These are phyloP conservation scores for Drosophila kepulauana DNA, from an alignment of 1,140 invertebrate genomes.

Conservation along the genomic window DNA sequence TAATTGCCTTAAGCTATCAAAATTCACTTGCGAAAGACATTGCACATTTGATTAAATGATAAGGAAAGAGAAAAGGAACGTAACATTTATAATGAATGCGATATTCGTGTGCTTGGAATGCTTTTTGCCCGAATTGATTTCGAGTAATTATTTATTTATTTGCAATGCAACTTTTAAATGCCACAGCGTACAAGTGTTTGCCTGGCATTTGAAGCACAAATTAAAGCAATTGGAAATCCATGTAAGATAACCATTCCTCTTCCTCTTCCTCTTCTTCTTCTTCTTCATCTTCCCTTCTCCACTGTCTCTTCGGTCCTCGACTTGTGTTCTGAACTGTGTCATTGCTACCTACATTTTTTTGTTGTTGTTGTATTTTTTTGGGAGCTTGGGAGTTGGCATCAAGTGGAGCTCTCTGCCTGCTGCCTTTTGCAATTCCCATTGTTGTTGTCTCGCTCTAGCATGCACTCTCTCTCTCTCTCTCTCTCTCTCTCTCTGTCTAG, in stretches of 20 bases:
- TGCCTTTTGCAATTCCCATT: conserved; percentile 8
- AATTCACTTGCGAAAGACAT: no score
- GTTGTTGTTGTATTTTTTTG: background rate
- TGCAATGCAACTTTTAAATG: background rate
- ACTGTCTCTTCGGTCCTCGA: no score
- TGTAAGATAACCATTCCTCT: background rate
- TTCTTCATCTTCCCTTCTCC: no score
- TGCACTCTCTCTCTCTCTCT: background rate
- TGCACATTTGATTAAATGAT: no score
- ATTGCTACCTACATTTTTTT: conserved; percentile 1
- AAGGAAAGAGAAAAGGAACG: no score
- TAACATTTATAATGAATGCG: background rate
- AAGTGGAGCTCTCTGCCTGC: conserved; percentile 3
- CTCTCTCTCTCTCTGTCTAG: background rate
- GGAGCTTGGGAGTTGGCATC: conserved; percentile 5
- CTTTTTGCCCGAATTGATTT: background rate
- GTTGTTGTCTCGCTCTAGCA: background rate
- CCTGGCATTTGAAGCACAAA: conserved; percentile 7
- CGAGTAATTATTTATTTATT: background rate
- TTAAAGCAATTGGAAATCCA: conserved; percentile 33
- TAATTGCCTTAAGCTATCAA: no score
- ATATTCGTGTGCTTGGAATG: background rate
- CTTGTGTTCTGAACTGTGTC: conserved; percentile 17
- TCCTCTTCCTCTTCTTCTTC: background rate
- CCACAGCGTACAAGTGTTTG: background rate